Conservation (phyloP, 1,140 invertebrate genomes). For the Drosophila leontia region DNA sequence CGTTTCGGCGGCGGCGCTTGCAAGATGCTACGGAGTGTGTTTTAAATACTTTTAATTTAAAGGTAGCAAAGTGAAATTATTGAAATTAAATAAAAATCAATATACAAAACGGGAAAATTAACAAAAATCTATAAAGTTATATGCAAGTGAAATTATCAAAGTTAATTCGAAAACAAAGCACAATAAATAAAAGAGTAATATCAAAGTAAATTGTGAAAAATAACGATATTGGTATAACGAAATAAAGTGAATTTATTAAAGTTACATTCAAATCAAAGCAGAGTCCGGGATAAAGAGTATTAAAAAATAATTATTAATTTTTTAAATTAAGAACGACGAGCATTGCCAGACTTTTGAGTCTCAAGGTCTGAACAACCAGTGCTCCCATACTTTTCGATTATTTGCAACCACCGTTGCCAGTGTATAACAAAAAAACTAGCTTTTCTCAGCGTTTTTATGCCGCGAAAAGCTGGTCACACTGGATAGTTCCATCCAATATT, state of each 20-base stretch:
- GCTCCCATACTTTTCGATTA: too few species aligned
- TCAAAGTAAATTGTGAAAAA: neutral
- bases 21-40: constrained; percentile 7
- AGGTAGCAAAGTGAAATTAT: neutral
- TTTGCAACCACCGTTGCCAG: too few species aligned
- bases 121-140: neutral
- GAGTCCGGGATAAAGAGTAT: too few species aligned
- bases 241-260: neutral
- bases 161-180: neutral
- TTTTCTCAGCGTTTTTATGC: too few species aligned
- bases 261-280: neutral
- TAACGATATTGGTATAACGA: neutral
- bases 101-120: neutral
- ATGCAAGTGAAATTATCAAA: neutral
- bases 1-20: constrained; percentile 14
- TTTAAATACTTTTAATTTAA: neutral
- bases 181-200: neutral
- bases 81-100: neutral
- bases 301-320: too few species aligned
- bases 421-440: too few species aligned
- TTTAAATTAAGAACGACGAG: too few species aligned
- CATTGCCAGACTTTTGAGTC: too few species aligned
- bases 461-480: too few species aligned
- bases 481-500: too few species aligned
- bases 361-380: too few species aligned